Base-by-base conservation (phyloP, 2,797 vertebrate genomes). In the Phrynocephalus guinanensis region DNA sequence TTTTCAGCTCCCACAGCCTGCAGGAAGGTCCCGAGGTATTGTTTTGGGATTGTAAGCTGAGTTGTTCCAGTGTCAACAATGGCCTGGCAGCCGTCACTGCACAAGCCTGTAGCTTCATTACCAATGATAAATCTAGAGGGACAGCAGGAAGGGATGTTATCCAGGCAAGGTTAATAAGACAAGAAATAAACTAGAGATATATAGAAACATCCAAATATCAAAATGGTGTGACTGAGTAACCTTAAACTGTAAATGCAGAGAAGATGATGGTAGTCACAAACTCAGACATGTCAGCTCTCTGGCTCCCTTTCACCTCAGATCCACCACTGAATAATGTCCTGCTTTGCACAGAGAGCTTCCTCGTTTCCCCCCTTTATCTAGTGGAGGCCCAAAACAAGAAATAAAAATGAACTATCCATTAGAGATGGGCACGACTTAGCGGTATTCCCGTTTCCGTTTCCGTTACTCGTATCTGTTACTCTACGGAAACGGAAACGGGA, bases 21-120 rank as follows among this genome's bases (percentile, higher is more conserved):
- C 82, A 97, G 90, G 86, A 97, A 90, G 83, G 1, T 6, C 50
- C 28, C 71, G 0, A 97, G 0, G 93, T 94, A 80, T 76, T 96
- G 77, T 52, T 91, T 66, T 52, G 97, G 97, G 56, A 95, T 94
- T 0, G 97, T 96, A 87, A 98, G 92, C 33, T 84, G 85, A 80
- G 96, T 97, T 0, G 97, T 98, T 81, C 97, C 97, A 0, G 97
- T 98, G 90, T 98, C 97, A 92, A 98, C 97, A 10, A 97, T 95
- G 82, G 95, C 95, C 94, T 98, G 97, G 93, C 97, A 98, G 86
- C 97, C 97, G 85, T 93, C 85, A 44, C 92, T 95, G 92, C 97
- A 98, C 95, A 93, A 97, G 70, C 91, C 92, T 0, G 91, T 96
- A 56, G 72, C 88, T 1, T 93, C 90, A 30, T 93, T 91, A 16